phyloP scores from a whole-genome alignment of 2,888 invertebrate species.

The Rhopalosiphum nymphaeae region DNA sequence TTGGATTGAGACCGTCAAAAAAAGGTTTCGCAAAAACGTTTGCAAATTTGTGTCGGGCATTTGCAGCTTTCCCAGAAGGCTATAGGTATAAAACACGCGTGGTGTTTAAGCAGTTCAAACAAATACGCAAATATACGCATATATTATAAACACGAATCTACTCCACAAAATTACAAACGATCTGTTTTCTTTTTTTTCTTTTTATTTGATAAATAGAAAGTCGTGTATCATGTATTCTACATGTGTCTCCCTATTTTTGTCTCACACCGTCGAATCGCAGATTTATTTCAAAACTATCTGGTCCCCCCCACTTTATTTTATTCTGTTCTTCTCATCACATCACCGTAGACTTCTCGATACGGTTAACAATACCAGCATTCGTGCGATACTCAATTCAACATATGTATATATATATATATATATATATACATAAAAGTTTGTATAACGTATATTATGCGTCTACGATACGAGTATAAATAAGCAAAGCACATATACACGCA shows the following conservation, averaged over 20 bases:
- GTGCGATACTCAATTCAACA: neutral
- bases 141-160: neutral
- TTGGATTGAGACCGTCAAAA: neutral
- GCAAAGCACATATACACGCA: neutral
- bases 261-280: neutral
- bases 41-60: neutral
- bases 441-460: neutral
- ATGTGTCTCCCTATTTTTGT: neutral
- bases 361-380: neutral
- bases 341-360: neutral
- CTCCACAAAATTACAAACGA: neutral
- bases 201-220: slow-evolving; percentile 35
- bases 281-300: slow-evolving; percentile 3
- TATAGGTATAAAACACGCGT: neutral
- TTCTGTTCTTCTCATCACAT: neutral
- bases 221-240: neutral
- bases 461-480: neutral
- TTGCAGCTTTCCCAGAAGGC: neutral
- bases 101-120: slow-evolving; percentile 28
- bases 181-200: slow-evolving; percentile 18
- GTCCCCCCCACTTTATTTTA: neutral
- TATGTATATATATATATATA: neutral
- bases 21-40: neutral
- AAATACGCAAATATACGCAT: neutral
- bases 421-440: neutral